Percentiles rank a stretch among this genome's conserved stretches.
These are phyloP conservation scores for Belonocnema kinseyi DNA, from an alignment of 1,140 invertebrate species.

Conservation along the genomic window DNA sequence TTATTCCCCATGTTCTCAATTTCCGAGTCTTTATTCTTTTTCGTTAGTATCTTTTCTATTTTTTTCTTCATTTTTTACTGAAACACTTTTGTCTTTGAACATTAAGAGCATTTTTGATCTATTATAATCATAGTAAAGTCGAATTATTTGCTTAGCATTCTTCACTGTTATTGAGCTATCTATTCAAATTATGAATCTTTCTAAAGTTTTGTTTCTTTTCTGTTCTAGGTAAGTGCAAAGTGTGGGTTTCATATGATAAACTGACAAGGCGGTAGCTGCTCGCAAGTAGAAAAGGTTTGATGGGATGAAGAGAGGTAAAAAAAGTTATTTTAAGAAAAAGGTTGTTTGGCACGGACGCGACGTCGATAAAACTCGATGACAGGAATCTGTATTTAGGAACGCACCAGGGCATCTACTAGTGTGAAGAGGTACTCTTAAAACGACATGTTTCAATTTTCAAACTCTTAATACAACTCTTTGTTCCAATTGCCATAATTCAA, in stretches of 20 bases:
- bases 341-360: too few species aligned
- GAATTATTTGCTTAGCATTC: background rate
- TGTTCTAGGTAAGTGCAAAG: conserved; percentile 9
- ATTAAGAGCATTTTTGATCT: background rate
- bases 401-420: too few species aligned
- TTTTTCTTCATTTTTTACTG: background rate
- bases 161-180: background rate
- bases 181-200: background rate
- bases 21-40: conserved; percentile 3
- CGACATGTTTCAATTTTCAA: too few species aligned
- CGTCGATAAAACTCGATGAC: too few species aligned
- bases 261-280: too few species aligned
- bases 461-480: background rate
- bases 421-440: too few species aligned
- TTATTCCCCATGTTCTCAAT: conserved; percentile 16
- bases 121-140: too few species aligned
- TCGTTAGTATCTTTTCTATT: conserved; percentile 1
- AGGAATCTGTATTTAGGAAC: too few species aligned
- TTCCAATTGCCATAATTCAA: background rate
- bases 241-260: background rate
- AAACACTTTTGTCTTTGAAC: too few species aligned
- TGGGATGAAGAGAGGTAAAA: too few species aligned
- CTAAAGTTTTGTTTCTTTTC: background rate
- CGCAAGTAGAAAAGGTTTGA: too few species aligned
- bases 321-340: too few species aligned